Evolutionary conservation across 2,797 vertebrate species (phyloP), one percentile per base, ranked within the genome.

Genomic region (Galago senegalensis): DNA sequence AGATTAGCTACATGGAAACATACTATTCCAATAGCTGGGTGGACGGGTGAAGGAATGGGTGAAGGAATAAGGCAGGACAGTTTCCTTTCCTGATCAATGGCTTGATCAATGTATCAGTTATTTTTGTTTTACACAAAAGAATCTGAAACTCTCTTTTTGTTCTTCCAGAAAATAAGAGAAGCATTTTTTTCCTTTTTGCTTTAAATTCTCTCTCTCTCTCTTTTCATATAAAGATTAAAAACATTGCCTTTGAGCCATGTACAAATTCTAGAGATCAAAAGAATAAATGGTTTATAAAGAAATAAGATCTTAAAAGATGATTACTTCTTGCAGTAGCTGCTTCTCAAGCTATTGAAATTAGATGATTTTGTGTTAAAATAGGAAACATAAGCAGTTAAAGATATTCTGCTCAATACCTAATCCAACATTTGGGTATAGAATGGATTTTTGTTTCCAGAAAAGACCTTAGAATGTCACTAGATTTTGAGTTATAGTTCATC

Each of bases 1-100:
- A 96, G 94, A 96, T 97, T 97, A 92, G 86, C 83, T 60, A 34
- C 63, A 93, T 95, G 94, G 95, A 98, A 97, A 98, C 96, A 92
- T 37, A 75, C 40, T 91, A 94, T 86, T 96, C 93, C 67, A 87
- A 97, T 83, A 96, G 86, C 27, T 11, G 18, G 56, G 84, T 18
- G 89, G 94, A 95, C 70, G 97, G 88, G 31, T 23, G 75, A 96
- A 95, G 40, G 89, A 67, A 96, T 13, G 40, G 40, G 40, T 43
- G 40, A 43, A 43, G 40, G 40, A 43, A 43, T 93, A 90, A 94
- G 89, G 60, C 85, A 87, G 56, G 83, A 20, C 89, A 97, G 0
- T 86, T 87, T 92, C 10, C 43, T 53, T 85, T 86, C 37, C 56
- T 95, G 69, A n/a, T 31, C 17, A 58, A 75, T 92, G 31, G 31